These are phyloP conservation scores for Orthonyx spaldingii DNA, from an alignment of 2,113 vertebrate genomes.

Conservation along the genomic window DNA sequence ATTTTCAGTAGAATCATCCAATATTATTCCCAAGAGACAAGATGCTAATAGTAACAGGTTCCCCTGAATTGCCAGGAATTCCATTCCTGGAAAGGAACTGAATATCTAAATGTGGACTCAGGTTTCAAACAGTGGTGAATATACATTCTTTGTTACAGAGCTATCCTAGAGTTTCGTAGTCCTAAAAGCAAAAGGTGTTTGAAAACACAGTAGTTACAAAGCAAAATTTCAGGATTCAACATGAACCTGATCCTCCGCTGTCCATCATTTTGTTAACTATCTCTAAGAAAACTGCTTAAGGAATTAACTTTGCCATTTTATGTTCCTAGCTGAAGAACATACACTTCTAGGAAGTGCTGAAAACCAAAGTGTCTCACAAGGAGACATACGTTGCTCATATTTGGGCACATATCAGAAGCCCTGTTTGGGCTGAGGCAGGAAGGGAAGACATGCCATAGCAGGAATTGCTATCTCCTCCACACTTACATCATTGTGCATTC, in stretches of 20 bases:
- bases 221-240: neutral
- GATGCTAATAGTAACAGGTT: neutral
- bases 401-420: neutral
- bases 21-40: neutral
- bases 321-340: neutral
- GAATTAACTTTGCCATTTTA: neutral
- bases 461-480: neutral
- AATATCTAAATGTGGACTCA: neutral
- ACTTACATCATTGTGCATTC: neutral
- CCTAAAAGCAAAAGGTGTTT: neutral
- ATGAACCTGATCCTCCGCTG: neutral
- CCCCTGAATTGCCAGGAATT: neutral
- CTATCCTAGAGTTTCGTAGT: neutral
- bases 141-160: neutral
- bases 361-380: neutral
- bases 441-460: neutral
- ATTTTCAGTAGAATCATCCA: neutral
- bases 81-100: neutral
- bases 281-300: neutral
- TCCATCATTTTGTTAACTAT: neutral
- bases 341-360: neutral
- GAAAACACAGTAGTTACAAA: neutral
- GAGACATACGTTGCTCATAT: neutral
- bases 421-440: neutral
- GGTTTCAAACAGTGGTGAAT: neutral